Evolutionary conservation across 2,113 vertebrate species (phyloP), one percentile per base, ranked within the genome.

Genomic region (Tenebrosternarchus preto): DNA sequence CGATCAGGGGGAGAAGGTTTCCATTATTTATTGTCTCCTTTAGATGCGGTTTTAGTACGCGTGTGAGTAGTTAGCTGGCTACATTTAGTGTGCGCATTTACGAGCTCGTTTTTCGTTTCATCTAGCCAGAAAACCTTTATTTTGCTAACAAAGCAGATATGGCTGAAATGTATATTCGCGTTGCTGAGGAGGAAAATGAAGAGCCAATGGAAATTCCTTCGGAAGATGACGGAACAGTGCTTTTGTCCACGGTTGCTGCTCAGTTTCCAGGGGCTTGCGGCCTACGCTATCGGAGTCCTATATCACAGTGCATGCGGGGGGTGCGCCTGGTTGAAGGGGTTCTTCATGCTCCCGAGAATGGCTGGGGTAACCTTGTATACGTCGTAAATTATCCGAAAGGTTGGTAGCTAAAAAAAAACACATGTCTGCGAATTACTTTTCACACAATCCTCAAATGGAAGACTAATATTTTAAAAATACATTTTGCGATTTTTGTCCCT

Each of bases 311-410:
- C 78, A 99, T 99, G 98, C 79, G 98, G 3, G 98, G 98, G 0
- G 98, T 99, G 2, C 94, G 98, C 15, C 91, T 99, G 5, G 96
- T 98, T 17, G 98, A 99, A 22, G 98, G 98, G 29, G 88, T 97
- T 64, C 91, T 99, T 56, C 97, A 99, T 11, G 96, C 98, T 0
- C 98, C 97, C 0, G 98, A 98, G 24, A 95, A 92, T 1, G 96
- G 96, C 63, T 98, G 98, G 98, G 96, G 96, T 0, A 99, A 97
- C 80, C 89, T 98, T 2, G 95, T 98, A 0, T 99, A 95, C 7
- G 95, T 98, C 1, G 96, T 99, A 2, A 99, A 97, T 88, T 99
- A 99, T 71, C 98, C 98, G 1, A 99, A 99, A 97, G 98, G 97
- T 98, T 85, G 1, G 82, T 29, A n/a, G 24, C 3, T 6, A n/a